phyloP scores from a whole-genome alignment of 2,797 vertebrate genomes.

The Sebastes matsubarae region DNA sequence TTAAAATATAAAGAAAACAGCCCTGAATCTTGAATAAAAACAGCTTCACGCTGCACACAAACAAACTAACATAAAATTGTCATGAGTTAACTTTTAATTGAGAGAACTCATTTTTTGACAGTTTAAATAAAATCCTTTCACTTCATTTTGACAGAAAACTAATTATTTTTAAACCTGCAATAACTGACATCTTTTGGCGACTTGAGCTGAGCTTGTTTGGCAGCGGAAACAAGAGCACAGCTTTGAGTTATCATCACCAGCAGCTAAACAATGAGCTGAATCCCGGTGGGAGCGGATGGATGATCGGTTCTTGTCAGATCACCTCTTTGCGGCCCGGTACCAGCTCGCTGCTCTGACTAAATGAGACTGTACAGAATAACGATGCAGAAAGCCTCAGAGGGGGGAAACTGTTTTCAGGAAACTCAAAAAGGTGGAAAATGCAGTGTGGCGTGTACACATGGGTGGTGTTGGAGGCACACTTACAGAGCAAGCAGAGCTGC shows the following conservation, averaged over 20 bases:
- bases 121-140: not conserved
- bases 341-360: not conserved
- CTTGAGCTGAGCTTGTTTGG: not conserved
- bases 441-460: slow-evolving; percentile 23
- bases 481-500: not conserved
- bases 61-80: not conserved
- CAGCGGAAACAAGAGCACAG: not conserved
- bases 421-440: slow-evolving; percentile 1
- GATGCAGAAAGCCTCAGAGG: slow-evolving; percentile 1
- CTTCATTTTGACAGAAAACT: not conserved
- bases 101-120: no score
- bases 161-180: not conserved
- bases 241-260: not conserved
- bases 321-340: not conserved
- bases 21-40: not conserved
- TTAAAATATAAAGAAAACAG: not conserved
- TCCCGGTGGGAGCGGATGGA: not conserved
- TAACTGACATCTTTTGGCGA: no score
- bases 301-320: not conserved
- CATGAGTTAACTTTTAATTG: not conserved
- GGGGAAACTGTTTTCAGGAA: slow-evolving; percentile 20
- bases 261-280: not conserved
- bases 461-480: slow-evolving; percentile 1
- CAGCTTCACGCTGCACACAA: not conserved
- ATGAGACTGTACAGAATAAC: slow-evolving; percentile 8